Conservation (phyloP, 92 coral and sea anemone species). For the Scolanthus callimorphus region DNA sequence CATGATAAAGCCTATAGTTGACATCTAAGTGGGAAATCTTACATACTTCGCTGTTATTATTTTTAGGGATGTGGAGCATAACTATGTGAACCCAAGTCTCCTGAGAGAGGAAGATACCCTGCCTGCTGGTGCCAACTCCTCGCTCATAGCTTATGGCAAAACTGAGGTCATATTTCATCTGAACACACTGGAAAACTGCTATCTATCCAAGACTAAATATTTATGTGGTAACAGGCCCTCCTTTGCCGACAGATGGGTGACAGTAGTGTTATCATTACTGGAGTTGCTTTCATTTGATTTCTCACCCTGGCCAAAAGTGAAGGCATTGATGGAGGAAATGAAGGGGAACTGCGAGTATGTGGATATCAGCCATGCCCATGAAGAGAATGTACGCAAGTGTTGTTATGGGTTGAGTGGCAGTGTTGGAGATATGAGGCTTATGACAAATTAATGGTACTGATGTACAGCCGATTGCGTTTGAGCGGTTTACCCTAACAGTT, state of each 20-base stretch:
- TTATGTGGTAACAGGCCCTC: slow-evolving; percentile 39
- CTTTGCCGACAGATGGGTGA: slow-evolving; percentile 76
- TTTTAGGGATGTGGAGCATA: slow-evolving; percentile 62
- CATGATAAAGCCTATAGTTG: too few relatives aligned
- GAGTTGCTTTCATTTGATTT: slow-evolving; percentile 65
- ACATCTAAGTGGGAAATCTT: too few relatives aligned
- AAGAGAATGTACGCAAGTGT: slow-evolving; percentile 46
- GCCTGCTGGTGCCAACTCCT: slow-evolving; percentile 40
- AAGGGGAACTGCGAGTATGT: slow-evolving; percentile 68
- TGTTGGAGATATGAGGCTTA: slow-evolving; percentile 5
- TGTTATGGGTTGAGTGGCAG: slow-evolving; percentile 42
- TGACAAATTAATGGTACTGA: too few relatives aligned
- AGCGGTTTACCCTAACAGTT: too few relatives aligned
- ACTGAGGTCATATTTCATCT: slow-evolving; percentile 64
- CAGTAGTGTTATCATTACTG: slow-evolving; percentile 48
- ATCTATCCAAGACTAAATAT: slow-evolving; percentile 45
- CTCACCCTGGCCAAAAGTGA: slow-evolving; percentile 58
- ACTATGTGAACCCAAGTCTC: slow-evolving; percentile 66
- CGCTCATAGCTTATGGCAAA: slow-evolving; percentile 61
- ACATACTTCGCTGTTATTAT: too few relatives aligned
- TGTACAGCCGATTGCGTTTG: too few relatives aligned
- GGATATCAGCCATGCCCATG: slow-evolving; percentile 62
- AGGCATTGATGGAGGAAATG: slow-evolving; percentile 55
- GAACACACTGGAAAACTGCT: slow-evolving; percentile 51
- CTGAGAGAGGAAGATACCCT: slow-evolving; percentile 50